phyloP scores from a whole-genome alignment of 2,113 vertebrate species.

The Poecile atricapillus region DNA sequence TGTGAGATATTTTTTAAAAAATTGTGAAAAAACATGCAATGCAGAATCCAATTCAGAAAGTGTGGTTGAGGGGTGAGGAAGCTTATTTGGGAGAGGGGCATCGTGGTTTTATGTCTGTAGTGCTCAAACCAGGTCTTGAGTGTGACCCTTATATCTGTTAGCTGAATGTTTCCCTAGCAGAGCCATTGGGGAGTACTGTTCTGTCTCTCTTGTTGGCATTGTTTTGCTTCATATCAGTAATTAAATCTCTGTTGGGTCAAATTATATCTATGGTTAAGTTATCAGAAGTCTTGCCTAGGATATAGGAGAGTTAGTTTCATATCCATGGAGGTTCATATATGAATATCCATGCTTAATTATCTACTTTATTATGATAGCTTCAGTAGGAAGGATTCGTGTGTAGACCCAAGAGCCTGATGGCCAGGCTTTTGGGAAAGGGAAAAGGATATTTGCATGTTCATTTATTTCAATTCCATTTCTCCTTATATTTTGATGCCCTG shows the following conservation, averaged over 20 bases:
- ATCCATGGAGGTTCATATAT: background rate
- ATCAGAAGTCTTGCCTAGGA: background rate
- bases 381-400: background rate
- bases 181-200: background rate
- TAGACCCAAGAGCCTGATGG: background rate
- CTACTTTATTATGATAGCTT: background rate
- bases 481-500: background rate
- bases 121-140: background rate
- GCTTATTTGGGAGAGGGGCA: background rate
- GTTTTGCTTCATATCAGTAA: conserved; percentile 44
- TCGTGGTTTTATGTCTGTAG: background rate
- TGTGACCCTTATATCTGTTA: background rate
- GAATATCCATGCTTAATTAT: conserved; percentile 6
- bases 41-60: background rate
- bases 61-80: background rate
- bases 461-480: background rate
- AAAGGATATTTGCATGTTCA: background rate
- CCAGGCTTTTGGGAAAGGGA: background rate
- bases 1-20: background rate
- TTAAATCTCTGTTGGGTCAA: conserved; percentile 43
- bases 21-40: background rate
- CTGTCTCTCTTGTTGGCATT: background rate
- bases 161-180: background rate
- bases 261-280: background rate
- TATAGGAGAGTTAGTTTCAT: background rate